Percentiles rank a stretch among this genome's conserved stretches.
phyloP scores from a whole-genome alignment of 2,888 invertebrate species.

The Temnothorax unifasciatus region DNA sequence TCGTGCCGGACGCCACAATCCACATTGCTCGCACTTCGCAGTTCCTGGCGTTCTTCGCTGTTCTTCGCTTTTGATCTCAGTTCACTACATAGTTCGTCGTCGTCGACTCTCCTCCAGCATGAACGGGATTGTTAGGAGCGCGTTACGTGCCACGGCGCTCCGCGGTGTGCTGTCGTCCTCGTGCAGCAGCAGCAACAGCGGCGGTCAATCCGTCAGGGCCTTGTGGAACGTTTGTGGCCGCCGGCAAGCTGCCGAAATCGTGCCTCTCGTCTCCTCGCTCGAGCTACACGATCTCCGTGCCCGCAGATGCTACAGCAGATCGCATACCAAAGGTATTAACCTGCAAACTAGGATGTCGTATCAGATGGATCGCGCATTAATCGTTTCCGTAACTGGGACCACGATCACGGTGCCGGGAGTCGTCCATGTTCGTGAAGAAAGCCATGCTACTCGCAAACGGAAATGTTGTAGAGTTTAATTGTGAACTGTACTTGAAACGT shows the following conservation, averaged over 20 bases:
- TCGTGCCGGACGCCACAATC: neutral
- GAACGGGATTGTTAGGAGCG: constrained; percentile 90
- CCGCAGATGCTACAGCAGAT: constrained; percentile 90
- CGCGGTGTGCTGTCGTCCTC: constrained; percentile 85
- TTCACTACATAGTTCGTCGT: neutral
- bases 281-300: constrained; percentile 87
- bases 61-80: neutral
- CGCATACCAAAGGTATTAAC: constrained; percentile 91
- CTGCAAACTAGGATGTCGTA: neutral
- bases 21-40: too few species aligned
- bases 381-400: neutral
- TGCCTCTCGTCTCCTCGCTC: constrained; percentile 79
- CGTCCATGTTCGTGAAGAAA: neutral
- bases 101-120: constrained; percentile 86
- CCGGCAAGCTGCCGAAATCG: constrained; percentile 75
- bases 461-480: neutral
- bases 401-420: neutral
- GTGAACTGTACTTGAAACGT: neutral
- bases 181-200: constrained; percentile 85
- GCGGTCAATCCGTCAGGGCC: constrained; percentile 90
- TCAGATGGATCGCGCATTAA: neutral
- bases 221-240: constrained; percentile 91
- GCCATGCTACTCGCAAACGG: neutral
- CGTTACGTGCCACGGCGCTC: constrained; percentile 87
- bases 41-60: neutral